phyloP scores from a whole-genome alignment of 2,888 invertebrate species.

The Nephrotoma guestfalica region DNA sequence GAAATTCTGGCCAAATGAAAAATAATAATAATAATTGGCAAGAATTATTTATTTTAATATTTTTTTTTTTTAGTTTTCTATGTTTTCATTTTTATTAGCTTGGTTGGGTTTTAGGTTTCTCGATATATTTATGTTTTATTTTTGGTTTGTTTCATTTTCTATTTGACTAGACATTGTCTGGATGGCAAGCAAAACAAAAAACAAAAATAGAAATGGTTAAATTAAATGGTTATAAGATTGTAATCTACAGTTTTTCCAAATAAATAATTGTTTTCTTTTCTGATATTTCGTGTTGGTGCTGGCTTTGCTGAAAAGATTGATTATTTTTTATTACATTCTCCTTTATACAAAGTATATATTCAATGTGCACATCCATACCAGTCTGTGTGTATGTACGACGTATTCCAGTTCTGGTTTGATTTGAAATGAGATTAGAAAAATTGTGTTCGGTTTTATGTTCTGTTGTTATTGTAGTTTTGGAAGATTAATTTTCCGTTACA shows the following conservation, averaged over 20 bases:
- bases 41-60: background rate
- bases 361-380: background rate
- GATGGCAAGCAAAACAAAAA: background rate
- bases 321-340: background rate
- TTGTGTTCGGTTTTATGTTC: background rate
- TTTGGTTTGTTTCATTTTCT: background rate
- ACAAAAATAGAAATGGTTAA: background rate
- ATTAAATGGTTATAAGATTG: conserved; percentile 2
- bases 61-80: conserved; percentile 1
- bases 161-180: conserved; percentile 2
- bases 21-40: background rate
- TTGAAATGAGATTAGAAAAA: background rate
- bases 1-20: background rate
- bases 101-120: background rate
- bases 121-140: background rate
- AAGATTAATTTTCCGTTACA: background rate
- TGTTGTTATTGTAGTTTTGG: background rate
- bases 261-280: background rate
- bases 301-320: conserved; percentile 2
- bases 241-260: background rate
- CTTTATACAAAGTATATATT: background rate
- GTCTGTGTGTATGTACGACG: background rate
- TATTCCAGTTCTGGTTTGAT: background rate
- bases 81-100: background rate
- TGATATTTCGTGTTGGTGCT: background rate